Evolutionary conservation across 2,113 vertebrate species (phyloP).

Genomic region (Rhizomys pruinosus): DNA sequence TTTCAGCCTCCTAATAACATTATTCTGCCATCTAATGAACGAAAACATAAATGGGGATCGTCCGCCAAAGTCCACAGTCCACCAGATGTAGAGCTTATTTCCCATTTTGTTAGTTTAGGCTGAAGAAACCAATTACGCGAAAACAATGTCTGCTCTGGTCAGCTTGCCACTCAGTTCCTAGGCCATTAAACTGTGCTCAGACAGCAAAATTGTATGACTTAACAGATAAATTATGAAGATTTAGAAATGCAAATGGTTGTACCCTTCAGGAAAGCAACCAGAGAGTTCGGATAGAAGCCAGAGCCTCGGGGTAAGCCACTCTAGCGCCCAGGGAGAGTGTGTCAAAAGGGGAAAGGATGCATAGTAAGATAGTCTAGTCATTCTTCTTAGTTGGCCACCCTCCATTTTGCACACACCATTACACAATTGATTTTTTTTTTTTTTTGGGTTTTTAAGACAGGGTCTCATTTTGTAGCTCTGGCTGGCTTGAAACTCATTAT

Average conservation of each 20-base stretch:
- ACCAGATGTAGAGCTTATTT: constrained; percentile 67
- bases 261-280: background rate
- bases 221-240: background rate
- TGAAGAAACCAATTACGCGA: constrained; percentile 76
- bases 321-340: too few species aligned
- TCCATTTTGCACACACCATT: too few species aligned
- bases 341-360: too few species aligned
- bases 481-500: too few species aligned
- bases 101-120: constrained; percentile 66
- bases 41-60: too few species aligned
- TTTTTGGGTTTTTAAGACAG: too few species aligned
- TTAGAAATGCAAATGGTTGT: constrained; percentile 3
- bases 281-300: background rate
- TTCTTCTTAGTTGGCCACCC: too few species aligned
- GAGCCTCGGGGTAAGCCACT: too few species aligned
- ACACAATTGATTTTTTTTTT: too few species aligned
- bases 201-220: background rate
- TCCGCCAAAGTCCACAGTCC: constrained; percentile 71
- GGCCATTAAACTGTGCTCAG: background rate
- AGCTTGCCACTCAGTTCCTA: background rate
- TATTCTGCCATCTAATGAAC: constrained; percentile 78
- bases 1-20: constrained; percentile 78
- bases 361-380: too few species aligned
- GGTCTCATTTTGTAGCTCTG: too few species aligned
- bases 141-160: constrained; percentile 53